Percentiles rank a stretch among this genome's conserved stretches.
Evolutionary conservation across 2,113 vertebrate genomes (phyloP).

Genomic region (Osmerus mordax): DNA sequence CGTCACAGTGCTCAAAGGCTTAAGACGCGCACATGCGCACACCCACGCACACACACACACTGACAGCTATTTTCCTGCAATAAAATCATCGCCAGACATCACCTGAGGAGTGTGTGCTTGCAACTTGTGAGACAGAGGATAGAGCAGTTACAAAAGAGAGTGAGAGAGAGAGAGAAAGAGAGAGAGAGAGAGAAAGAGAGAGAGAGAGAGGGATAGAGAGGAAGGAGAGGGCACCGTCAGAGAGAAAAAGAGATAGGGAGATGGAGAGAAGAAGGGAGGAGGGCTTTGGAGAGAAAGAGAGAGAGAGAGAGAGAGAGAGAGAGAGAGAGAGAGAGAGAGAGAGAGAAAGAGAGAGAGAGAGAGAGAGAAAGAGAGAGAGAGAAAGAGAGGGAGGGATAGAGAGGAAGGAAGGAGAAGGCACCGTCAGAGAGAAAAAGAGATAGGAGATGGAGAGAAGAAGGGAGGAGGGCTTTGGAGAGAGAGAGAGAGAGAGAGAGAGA

Average conservation of each 20-base stretch:
- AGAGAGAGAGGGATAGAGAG: background rate
- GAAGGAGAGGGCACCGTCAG: background rate
- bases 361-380: background rate
- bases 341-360: background rate
- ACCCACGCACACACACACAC: conserved; percentile 27
- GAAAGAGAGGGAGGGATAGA: background rate
- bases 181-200: background rate
- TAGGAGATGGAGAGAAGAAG: background rate
- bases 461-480: background rate
- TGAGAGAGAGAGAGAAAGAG: background rate
- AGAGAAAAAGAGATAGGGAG: background rate
- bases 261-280: background rate
- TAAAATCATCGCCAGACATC: conserved; percentile 48
- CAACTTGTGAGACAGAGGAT: conserved; percentile 35
- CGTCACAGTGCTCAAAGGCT: conserved; percentile 45
- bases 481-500: no score
- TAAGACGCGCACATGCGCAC: conserved; percentile 16
- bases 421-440: background rate
- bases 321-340: conserved; percentile 18
- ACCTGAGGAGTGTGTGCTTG: conserved; percentile 35
- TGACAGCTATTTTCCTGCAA: conserved; percentile 52
- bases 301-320: conserved; percentile 9
- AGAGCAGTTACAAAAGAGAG: conserved; percentile 16
- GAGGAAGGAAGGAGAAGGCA: no score
- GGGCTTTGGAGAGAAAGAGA: background rate